Base-by-base conservation (phyloP, 2,113 vertebrate genomes). In the Triplophysa siluroides region DNA sequence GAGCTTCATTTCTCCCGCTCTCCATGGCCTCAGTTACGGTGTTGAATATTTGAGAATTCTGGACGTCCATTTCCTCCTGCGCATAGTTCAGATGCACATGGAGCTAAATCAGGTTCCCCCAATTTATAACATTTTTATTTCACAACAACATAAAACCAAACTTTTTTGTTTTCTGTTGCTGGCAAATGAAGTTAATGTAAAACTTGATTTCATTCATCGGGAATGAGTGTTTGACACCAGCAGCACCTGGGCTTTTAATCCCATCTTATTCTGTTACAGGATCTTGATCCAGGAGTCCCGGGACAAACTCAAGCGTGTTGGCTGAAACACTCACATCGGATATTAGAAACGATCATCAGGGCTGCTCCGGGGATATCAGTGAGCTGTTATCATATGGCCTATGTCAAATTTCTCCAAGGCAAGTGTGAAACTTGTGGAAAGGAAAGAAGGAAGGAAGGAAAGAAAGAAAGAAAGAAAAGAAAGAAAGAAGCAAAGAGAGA, bases 361-460 rank as follows among this genome's bases (percentile, higher is more conserved):
- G 89, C 82, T n/a, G 88, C 88, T 3, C 93, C 93, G 0, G 86
- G 88, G 1, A 75, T 94, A 33, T 81, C 85, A 1, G 79, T 89
- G 0, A 88, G 90, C 1, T 85, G 91, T 43, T 93, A 87, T 21
- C 73, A 90, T 80, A 90, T 89, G 88, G 90, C 93, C 24, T 88
- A 90, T 64, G 85, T 92, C 67, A 93, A 90, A 54, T 93, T 90
- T 47, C 87, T 94, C 52, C 88, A 91, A 91, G 93, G 93, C 92
- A 86, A 86, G 87, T 74, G 13, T 11, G 43, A 45, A 11, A 45
- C 10, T 38, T 6, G 8, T 33, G 33, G n/a, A 0, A 33, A n/a
- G n/a, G n/a, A n/a, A n/a, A n/a, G n/a, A 45, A 45, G 11, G 43
- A 45, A 1, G 33, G 1, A 45, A 43, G 41, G 9, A 43, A 9